A percentile compares a stretch with the other conserved stretches of the same genome.
Conservation (phyloP, 2,797 vertebrate genomes). For the Echeneis naucrates region DNA sequence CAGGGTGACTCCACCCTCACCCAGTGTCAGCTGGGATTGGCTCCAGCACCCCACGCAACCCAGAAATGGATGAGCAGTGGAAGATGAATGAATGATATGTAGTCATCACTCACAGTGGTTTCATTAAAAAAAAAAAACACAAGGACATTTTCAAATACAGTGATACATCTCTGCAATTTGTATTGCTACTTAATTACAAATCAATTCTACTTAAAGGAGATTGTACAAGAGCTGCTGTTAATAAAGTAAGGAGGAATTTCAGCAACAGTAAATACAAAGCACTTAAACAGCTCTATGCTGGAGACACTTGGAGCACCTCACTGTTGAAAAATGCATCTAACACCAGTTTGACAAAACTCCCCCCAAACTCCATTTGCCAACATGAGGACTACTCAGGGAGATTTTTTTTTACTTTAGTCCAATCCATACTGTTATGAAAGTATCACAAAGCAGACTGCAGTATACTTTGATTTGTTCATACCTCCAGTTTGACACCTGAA, state of each 20-base stretch:
- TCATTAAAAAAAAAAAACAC: no score
- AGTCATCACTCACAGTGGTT: no score
- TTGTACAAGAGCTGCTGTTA: not conserved
- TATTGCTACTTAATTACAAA: not conserved
- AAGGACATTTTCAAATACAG: not conserved
- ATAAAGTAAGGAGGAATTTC: not conserved
- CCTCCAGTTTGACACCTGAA: conserved; percentile 12
- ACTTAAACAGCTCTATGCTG: not conserved
- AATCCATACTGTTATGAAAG: not conserved
- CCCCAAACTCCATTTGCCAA: not conserved
- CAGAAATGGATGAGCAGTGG: no score
- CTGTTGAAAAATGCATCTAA: not conserved
- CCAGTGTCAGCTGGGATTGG: no score
- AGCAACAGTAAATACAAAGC: not conserved
- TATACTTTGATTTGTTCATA: conserved; percentile 1
- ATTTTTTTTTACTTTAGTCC: not conserved
- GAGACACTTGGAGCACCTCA: not conserved
- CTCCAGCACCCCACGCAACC: no score
- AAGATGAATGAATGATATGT: no score
- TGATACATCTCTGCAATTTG: not conserved
- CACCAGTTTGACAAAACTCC: conserved; percentile 3
- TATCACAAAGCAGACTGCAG: not conserved
- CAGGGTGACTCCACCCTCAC: no score
- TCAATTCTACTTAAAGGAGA: not conserved
- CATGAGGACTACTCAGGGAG: not conserved